Base-by-base conservation (phyloP, 2,888 invertebrate genomes). In the Pollenia amentaria region DNA sequence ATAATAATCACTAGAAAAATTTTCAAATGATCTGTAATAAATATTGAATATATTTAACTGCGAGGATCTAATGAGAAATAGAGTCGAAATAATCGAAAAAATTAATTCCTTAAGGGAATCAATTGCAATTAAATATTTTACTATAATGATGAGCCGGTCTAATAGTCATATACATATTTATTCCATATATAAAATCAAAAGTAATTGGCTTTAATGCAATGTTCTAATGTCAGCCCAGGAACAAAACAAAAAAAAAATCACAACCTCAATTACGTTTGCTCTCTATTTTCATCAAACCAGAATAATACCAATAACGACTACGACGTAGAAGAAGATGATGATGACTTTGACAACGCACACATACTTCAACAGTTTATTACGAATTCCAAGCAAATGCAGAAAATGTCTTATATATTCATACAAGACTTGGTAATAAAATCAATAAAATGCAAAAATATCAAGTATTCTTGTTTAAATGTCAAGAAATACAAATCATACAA, bases 171-270 rank as follows among this genome's bases (percentile, higher is more conserved):
- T 3, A 21, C 21, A 29, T 29, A 29, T 16, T 51, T 51, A 12
- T 51, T 21, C 7, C 60, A 14, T 62, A 38, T 44, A 65, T 21
- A 46, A 18, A 77, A 55, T 51, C 44, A 14, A 70, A 4, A 44
- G 51, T 29, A 69, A 82, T 62, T 76, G 69, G n/a, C 12, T 38
- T 60, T 70, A 62, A 82, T 82, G 44, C 62, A 82, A 69, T 82
- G 4, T 76, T 70, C 60, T 69, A 38, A 60, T 69, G 42, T 62
- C 53, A 64, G 18, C 29, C 38, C 53, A 53, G 48, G 53, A 42
- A 14, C 16, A 44, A 11, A 7, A 8, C 29, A 62, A 21, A 51
- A 6, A 51, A n/a, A n/a, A n/a, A n/a, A n/a, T n/a, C 11, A 38
- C 48, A 46, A n/a, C 44, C 12, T 2, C 67, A 48, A 29, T 57